Evolutionary conservation across 2,113 vertebrate genomes (phyloP), one percentile per base, ranked within the genome.

Genomic region (Oxygymnocypris stewartii): DNA sequence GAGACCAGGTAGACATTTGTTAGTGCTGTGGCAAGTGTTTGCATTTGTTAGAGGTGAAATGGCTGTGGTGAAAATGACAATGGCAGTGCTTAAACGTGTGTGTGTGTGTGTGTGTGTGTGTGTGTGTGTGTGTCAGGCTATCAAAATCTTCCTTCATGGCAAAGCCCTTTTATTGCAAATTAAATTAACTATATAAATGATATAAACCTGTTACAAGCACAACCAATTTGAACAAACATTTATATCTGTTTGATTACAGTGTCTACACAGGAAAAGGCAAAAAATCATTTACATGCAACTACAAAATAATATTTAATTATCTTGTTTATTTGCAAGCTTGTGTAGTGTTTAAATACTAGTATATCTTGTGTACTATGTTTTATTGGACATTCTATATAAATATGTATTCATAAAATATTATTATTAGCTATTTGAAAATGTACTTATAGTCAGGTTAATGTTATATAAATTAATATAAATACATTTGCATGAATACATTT

Each of bases 81-180:
- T 37, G 57, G 10, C 3, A 8, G 67, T 37, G 31, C 31, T 69
- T 73, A 73, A 42, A 20, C 4, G 4, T n/a, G 31, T 20, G 10
- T 35, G 28, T 37, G 54, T 37, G 77, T 57, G 28, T 57, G 31
- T 79, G 77, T 59, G 31, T 11, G 47, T 57, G 9, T 44, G 37
- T 12, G 73, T 13, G 57, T 23, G 23, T n/a, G 54, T n/a, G 16
- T 31, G 9, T 71, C 28, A 18, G 18, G 3, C 23, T 42, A 47
- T 65, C 42, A 82, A 82, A 77, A 69, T 47, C 18, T 51, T 65
- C 35, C 54, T 59, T 77, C 40, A 75, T 16, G 6, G 14, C 42
- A 75, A 85, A 73, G 8, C 28, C 44, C 90, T 91, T 94, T 93
- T 90, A 93, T 51, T 88, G 88, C 85, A 84, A 93, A 93, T 91